Evolutionary conservation across 2,797 vertebrate species (phyloP).

Genomic region (Acomys russatus): DNA sequence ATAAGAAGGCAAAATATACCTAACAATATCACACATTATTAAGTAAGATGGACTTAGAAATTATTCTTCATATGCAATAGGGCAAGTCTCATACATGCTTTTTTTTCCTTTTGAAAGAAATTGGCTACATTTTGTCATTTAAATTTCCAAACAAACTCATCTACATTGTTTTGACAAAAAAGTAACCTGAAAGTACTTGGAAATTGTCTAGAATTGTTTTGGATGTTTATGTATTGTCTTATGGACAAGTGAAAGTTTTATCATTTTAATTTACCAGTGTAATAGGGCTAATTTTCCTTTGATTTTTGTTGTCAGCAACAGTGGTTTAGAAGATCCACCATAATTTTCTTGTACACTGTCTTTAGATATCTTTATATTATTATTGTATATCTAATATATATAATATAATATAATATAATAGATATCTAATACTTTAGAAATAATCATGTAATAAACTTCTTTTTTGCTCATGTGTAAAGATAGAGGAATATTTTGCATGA

Average conservation of each 20-base stretch:
- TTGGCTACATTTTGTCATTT: neutral
- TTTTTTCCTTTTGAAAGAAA: constrained; percentile 5
- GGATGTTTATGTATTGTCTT: neutral
- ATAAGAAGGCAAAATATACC: neutral
- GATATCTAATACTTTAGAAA: neutral
- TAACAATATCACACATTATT: neutral
- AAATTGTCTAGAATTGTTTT: neutral
- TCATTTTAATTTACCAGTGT: neutral
- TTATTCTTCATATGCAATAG: neutral
- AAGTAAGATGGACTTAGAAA: neutral
- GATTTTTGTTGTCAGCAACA: neutral
- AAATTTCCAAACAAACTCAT: constrained; percentile 28
- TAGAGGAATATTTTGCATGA: neutral
- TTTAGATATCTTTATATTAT: constrained; percentile 9
- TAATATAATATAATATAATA: too few species aligned
- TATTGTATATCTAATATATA: too few species aligned
- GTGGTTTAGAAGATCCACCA: neutral
- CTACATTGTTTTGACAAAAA: neutral
- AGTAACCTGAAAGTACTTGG: neutral
- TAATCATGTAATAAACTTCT: neutral
- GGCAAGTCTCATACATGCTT: neutral
- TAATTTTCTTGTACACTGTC: neutral
- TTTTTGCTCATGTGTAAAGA: neutral
- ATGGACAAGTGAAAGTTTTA: neutral
- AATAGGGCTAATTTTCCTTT: neutral